These are phyloP conservation scores for Pituophis catenifer DNA, from an alignment of 2,113 vertebrate species.

Conservation along the genomic window DNA sequence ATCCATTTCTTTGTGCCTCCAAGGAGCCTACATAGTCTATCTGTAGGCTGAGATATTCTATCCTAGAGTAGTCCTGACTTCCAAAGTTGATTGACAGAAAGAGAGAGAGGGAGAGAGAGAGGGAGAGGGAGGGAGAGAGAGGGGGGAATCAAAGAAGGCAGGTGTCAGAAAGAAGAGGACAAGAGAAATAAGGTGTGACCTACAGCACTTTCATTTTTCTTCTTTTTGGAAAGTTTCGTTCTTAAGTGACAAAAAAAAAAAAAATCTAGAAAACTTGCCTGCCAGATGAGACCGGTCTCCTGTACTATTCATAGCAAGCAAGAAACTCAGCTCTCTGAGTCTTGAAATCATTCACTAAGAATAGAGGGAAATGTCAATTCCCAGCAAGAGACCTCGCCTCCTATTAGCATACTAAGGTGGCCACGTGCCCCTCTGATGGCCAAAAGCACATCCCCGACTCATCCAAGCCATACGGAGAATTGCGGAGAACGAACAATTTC, in stretches of 20 bases:
- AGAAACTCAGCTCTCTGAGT: conserved; percentile 71
- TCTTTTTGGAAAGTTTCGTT: conserved; percentile 49
- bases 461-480: conserved; percentile 63
- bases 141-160: not conserved
- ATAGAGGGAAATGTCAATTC: conserved; percentile 43
- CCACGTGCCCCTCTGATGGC: conserved; percentile 70
- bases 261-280: conserved; percentile 67
- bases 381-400: conserved; percentile 51
- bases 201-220: not conserved
- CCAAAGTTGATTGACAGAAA: not conserved
- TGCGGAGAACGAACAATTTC: conserved; percentile 62
- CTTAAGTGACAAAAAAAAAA: conserved; percentile 61
- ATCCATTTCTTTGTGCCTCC: not conserved
- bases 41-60: not conserved
- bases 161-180: not conserved
- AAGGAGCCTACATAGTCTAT: not conserved
- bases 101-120: not conserved
- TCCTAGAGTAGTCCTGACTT: not conserved
- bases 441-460: conserved; percentile 64
- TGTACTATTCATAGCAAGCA: conserved; percentile 69
- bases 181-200: not conserved
- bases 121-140: not conserved
- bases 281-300: conserved; percentile 65
- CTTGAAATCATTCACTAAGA: conserved; percentile 75
- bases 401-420: conserved; percentile 56